Evolutionary conservation across 2,888 invertebrate species (phyloP).

Genomic region (Drosophila cognata): DNA sequence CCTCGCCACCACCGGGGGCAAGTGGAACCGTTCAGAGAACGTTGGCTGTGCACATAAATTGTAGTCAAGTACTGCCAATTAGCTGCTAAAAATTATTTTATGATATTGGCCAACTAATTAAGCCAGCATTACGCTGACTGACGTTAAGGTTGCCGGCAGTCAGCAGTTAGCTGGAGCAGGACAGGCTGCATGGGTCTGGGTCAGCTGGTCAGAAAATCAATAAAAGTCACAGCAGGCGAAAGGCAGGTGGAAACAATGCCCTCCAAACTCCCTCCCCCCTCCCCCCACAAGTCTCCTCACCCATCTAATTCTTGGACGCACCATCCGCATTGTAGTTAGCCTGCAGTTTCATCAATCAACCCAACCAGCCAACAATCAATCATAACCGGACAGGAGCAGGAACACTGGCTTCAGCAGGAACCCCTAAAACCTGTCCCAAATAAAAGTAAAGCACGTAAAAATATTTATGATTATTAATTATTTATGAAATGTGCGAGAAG

Average conservation of each 20-base stretch:
- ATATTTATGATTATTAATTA: slow-evolving; percentile 76
- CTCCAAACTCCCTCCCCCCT: too few species aligned
- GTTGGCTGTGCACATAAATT: slow-evolving; percentile 60
- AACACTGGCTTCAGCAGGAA: slow-evolving; percentile 1
- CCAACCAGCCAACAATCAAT: slow-evolving; percentile 63
- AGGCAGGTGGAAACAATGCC: slow-evolving; percentile 11
- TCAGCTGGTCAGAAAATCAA: slow-evolving; percentile 40
- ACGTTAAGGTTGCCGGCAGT: slow-evolving; percentile 34
- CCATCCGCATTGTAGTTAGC: slow-evolving; percentile 2
- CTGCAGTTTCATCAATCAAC: slow-evolving; percentile 72
- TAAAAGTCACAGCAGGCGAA: slow-evolving; percentile 26
- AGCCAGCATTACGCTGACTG: slow-evolving; percentile 42
- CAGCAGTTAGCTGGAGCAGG: neutral
- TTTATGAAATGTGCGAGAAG: slow-evolving; percentile 58
- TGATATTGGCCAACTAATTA: slow-evolving; percentile 76
- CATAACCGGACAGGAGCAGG: slow-evolving; percentile 43
- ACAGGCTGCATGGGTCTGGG: neutral
- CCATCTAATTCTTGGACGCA: neutral
- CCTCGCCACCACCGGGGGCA: slow-evolving; percentile 24
- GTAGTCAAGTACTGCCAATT: slow-evolving; percentile 79
- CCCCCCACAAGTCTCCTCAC: neutral
- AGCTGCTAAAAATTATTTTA: slow-evolving; percentile 77
- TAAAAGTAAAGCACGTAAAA: slow-evolving; percentile 49
- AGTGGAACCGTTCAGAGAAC: slow-evolving; percentile 12
- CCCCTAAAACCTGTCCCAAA: slow-evolving; percentile 42